phyloP scores from a whole-genome alignment of 2,888 invertebrate genomes.

The Dermolepida albohirtum region DNA sequence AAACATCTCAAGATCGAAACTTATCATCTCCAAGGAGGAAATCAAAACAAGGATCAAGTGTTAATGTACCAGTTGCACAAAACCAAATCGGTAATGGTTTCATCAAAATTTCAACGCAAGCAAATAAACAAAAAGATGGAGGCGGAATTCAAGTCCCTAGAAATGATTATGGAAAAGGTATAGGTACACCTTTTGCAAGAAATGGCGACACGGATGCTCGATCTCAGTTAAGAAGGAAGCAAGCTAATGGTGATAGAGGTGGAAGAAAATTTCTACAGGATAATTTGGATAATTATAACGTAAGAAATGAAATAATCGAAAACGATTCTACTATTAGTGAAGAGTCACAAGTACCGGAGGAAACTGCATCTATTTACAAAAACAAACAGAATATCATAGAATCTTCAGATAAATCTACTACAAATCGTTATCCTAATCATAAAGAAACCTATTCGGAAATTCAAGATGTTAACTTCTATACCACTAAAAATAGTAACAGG shows the following conservation, averaged over 20 bases:
- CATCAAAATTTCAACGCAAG: background rate
- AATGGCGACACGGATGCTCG: background rate
- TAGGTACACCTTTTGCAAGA: background rate
- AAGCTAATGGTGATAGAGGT: slow-evolving; percentile 32
- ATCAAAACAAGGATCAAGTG: background rate
- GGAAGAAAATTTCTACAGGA: slow-evolving; percentile 23
- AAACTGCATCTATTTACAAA: slow-evolving; percentile 80
- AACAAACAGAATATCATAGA: slow-evolving; percentile 58
- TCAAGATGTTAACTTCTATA: slow-evolving; percentile 53
- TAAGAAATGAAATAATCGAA: slow-evolving; percentile 34
- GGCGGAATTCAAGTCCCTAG: background rate
- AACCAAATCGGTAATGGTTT: slow-evolving; percentile 4
- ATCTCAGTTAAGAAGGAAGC: slow-evolving; percentile 17
- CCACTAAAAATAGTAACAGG: slow-evolving; percentile 47
- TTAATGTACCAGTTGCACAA: background rate
- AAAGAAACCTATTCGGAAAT: slow-evolving; percentile 60
- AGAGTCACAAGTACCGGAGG: slow-evolving; percentile 80
- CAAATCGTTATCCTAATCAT: slow-evolving; percentile 60
- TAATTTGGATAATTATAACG: slow-evolving; percentile 10
- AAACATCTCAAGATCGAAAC: slow-evolving; percentile 47
- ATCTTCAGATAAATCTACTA: slow-evolving; percentile 47
- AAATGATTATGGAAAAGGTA: slow-evolving; percentile 7
- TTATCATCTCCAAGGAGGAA: slow-evolving; percentile 3
- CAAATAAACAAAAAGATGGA: background rate
- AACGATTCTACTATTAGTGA: slow-evolving; percentile 55